Evolutionary conservation across 2,888 invertebrate genomes (phyloP).

Genomic region (Griposia aprilina): DNA sequence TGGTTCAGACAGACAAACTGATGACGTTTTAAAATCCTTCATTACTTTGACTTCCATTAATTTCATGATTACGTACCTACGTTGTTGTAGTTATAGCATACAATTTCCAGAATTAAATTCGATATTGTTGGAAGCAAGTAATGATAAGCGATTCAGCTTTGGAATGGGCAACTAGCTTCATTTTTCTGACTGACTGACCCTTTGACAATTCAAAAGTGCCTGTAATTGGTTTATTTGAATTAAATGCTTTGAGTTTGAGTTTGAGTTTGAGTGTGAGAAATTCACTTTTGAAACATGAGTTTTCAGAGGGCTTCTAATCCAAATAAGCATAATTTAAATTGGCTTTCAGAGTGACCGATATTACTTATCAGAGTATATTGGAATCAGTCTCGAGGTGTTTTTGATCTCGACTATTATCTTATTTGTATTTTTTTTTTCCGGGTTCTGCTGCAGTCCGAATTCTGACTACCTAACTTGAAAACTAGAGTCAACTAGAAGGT

Average conservation of each 20-base stretch:
- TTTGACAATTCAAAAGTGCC: too few species aligned
- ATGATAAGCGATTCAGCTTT: too few species aligned
- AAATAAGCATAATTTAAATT: background rate
- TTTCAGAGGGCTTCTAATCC: background rate
- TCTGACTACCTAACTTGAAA: background rate
- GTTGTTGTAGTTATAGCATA: background rate
- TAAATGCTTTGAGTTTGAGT: too few species aligned
- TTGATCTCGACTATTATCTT: background rate
- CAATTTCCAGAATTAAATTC: slow-evolving; percentile 18
- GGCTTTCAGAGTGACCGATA: too few species aligned
- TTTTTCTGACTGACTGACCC: too few species aligned
- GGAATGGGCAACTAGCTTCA: too few species aligned
- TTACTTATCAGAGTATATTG: background rate
- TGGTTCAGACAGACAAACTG: slow-evolving; percentile 13
- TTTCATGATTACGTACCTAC: background rate
- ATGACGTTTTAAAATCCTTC: slow-evolving; percentile 13
- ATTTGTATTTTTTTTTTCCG: background rate
- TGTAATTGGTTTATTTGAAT: too few species aligned
- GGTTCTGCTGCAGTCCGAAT: background rate
- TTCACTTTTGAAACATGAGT: background rate
- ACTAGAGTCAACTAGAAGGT: background rate
- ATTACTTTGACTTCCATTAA: slow-evolving; percentile 27
- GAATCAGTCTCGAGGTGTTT: background rate
- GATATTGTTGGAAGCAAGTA: background rate
- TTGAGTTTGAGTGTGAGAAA: too few species aligned